Conservation (phyloP, 2,888 invertebrate species). For the Melanchra persicariae region DNA sequence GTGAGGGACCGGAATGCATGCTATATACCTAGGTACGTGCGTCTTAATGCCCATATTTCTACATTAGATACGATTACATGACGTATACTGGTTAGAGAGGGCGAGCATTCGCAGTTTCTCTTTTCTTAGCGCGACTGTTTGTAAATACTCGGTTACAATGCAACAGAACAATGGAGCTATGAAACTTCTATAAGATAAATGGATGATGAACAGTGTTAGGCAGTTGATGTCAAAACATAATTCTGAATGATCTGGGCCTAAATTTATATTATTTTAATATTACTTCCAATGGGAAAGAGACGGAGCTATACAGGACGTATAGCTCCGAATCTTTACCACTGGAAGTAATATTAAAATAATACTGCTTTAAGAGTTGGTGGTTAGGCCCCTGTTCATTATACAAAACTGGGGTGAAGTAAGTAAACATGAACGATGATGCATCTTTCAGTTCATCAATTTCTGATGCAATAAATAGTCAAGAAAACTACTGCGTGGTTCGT, state of each 20-base stretch:
- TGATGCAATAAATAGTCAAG: slow-evolving; percentile 1
- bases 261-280: no score
- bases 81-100: slow-evolving; percentile 48
- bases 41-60: slow-evolving; percentile 54
- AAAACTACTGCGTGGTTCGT: neutral
- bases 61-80: slow-evolving; percentile 56
- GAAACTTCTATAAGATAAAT: slow-evolving; percentile 37
- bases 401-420: neutral
- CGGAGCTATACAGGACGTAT: no score
- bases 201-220: slow-evolving; percentile 27
- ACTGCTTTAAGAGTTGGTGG: no score
- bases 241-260: neutral
- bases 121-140: slow-evolving; percentile 57
- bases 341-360: no score
- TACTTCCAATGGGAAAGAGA: no score
- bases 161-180: slow-evolving; percentile 56
- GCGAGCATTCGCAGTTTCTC: slow-evolving; percentile 59
- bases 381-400: neutral
- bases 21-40: neutral
- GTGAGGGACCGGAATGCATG: slow-evolving; percentile 48
- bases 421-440: neutral
- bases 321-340: no score
- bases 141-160: slow-evolving; percentile 61
- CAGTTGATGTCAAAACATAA: neutral
- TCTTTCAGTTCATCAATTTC: neutral